These are phyloP conservation scores for Endomychus coccineus DNA, from an alignment of 2,888 invertebrate species.

Conservation along the genomic window DNA sequence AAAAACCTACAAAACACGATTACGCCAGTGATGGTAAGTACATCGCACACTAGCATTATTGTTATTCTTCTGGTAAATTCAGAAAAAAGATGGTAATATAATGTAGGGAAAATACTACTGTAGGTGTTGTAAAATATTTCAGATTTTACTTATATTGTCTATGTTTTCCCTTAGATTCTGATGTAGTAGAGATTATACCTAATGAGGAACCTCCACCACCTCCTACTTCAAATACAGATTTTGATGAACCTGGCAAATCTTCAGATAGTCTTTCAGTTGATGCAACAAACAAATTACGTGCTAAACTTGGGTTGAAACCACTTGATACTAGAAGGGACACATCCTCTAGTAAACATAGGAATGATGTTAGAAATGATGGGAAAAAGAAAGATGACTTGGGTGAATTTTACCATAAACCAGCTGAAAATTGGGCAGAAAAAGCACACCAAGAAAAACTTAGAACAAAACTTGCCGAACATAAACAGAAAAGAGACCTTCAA, in stretches of 20 bases:
- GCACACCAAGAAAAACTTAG: constrained; percentile 73
- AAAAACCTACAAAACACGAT: constrained; percentile 34
- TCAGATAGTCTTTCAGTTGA: constrained; percentile 65
- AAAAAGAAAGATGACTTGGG: constrained; percentile 53
- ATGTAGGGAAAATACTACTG: too few species aligned
- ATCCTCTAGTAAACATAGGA: constrained; percentile 29
- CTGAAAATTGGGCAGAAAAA: constrained; percentile 65
- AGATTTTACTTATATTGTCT: background rate
- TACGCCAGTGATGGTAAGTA: constrained; percentile 54
- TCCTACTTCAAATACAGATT: constrained; percentile 43
- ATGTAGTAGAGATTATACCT: constrained; percentile 36
- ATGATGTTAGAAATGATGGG: constrained; percentile 50
- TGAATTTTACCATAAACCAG: constrained; percentile 83
- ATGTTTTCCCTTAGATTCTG: constrained; percentile 31
- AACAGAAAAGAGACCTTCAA: constrained; percentile 73
- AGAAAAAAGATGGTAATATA: too few species aligned
- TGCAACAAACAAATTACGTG: constrained; percentile 82
- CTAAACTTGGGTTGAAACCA: constrained; percentile 90
- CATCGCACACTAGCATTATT: too few species aligned
- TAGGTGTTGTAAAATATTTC: background rate
- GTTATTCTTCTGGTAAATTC: too few species aligned
- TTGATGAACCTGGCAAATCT: constrained; percentile 38
- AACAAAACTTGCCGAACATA: constrained; percentile 67
- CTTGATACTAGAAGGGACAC: constrained; percentile 54
- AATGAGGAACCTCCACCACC: constrained; percentile 31